A percentile compares a stretch with the other conserved stretches of the same genome.
phyloP scores from a whole-genome alignment of 2,797 vertebrate species.

The Melanotaenia nigrans region DNA sequence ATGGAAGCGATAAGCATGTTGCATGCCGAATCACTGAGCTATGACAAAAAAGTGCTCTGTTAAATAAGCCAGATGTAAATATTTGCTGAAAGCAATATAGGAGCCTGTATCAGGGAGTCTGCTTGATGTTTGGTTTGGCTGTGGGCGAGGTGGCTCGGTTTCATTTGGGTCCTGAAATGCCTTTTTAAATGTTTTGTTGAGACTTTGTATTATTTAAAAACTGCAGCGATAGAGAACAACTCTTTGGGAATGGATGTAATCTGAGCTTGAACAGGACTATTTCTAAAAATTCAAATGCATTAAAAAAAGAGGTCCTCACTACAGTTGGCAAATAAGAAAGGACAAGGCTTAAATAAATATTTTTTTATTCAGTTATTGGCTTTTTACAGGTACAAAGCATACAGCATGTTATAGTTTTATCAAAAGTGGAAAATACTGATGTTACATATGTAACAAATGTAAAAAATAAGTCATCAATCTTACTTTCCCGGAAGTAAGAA shows the following conservation, averaged over 20 bases:
- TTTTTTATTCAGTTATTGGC: conserved; percentile 99
- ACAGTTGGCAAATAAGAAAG: conserved; percentile 4
- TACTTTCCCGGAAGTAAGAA: conserved; percentile 99
- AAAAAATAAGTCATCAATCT: conserved; percentile 97
- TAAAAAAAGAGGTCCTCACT: conserved; percentile 10
- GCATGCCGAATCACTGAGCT: conserved; percentile 61
- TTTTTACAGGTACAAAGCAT: conserved; percentile 99
- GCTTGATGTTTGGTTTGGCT: conserved; percentile 77
- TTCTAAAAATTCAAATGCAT: conserved; percentile 34
- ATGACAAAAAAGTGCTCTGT: conserved; percentile 59
- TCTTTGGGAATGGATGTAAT: conserved; percentile 21
- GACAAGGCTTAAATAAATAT: conserved; percentile 95
- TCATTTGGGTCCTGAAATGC: conserved; percentile 66
- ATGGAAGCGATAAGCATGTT: conserved; percentile 75
- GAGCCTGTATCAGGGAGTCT: conserved; percentile 42
- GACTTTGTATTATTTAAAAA: conserved; percentile 67
- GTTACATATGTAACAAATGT: conserved; percentile 99
- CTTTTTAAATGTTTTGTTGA: conserved; percentile 71
- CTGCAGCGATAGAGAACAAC: conserved; percentile 43
- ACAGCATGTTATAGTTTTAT: conserved; percentile 99
- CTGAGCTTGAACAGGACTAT: conserved; percentile 24
- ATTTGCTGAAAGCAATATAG: conserved; percentile 75
- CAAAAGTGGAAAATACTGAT: conserved; percentile 99
- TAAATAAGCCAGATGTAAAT: conserved; percentile 80
- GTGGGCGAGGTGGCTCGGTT: conserved; percentile 50